A percentile compares a stretch with the other conserved stretches of the same genome.
Evolutionary conservation across 2,113 vertebrate species (phyloP).

Genomic region (Fulica atra): DNA sequence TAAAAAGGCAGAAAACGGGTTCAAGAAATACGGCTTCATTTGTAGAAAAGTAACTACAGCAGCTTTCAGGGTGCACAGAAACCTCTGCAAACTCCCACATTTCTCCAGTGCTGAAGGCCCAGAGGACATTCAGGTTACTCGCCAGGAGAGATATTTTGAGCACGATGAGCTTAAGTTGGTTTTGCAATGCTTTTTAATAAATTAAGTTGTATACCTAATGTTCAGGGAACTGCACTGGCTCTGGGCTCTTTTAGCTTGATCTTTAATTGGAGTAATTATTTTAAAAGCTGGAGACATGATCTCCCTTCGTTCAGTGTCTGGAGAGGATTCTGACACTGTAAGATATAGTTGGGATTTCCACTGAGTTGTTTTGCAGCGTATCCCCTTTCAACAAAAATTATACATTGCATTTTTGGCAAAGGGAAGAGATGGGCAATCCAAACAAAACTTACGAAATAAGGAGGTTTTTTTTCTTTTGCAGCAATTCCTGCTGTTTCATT

Average conservation of each 20-base stretch:
- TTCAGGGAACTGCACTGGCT: slow-evolving; percentile 36
- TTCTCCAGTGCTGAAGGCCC: not conserved
- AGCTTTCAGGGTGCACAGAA: not conserved
- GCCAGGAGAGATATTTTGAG: not conserved
- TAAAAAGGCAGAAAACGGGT: not conserved
- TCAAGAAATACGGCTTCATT: not conserved
- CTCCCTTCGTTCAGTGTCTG: not conserved
- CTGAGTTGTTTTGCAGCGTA: not conserved
- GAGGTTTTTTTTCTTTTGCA: not conserved
- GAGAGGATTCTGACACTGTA: not conserved
- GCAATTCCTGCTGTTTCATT: not conserved
- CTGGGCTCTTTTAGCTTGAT: slow-evolving; percentile 16
- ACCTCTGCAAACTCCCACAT: not conserved
- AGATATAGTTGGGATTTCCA: not conserved
- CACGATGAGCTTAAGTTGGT: not conserved
- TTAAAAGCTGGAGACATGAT: slow-evolving; percentile 25
- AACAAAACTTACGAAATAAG: not conserved
- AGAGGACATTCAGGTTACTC: not conserved
- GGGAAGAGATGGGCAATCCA: not conserved
- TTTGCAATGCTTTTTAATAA: slow-evolving; percentile 50
- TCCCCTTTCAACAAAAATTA: slow-evolving; percentile 13
- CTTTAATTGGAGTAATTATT: slow-evolving; percentile 29
- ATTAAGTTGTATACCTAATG: slow-evolving; percentile 20
- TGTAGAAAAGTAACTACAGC: not conserved
- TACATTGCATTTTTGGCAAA: not conserved